Conservation (phyloP, 2,797 vertebrate genomes). For the Botia kubotai region DNA sequence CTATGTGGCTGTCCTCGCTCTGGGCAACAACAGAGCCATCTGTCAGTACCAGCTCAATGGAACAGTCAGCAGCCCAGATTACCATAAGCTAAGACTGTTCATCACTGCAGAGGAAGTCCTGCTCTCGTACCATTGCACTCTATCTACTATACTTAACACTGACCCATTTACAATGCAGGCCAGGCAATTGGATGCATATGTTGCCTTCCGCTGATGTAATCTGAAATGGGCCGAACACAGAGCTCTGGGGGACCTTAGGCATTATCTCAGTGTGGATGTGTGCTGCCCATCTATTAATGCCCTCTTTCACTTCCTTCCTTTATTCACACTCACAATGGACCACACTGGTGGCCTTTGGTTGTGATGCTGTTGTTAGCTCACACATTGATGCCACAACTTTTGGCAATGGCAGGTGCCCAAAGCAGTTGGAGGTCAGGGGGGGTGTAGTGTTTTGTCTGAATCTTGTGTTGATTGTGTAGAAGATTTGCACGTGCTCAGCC, state of each 20-base stretch:
- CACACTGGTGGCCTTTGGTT: constrained; percentile 80
- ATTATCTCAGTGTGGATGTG: constrained; percentile 71
- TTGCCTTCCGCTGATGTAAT: constrained; percentile 61
- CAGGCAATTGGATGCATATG: constrained; percentile 42
- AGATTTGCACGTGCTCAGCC: constrained; percentile 78
- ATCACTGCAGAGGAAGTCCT: constrained; percentile 50
- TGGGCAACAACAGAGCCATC: constrained; percentile 57
- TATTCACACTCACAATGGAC: constrained; percentile 78
- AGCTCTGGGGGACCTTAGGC: constrained; percentile 67
- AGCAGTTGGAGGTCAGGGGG: constrained; percentile 31
- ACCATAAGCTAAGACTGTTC: constrained; percentile 56
- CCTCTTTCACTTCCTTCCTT: constrained; percentile 75
- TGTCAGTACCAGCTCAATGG: constrained; percentile 60
- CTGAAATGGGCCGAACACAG: constrained; percentile 70
- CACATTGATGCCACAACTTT: constrained; percentile 66
- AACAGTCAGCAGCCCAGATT: constrained; percentile 61
- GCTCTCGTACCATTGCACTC: constrained; percentile 42
- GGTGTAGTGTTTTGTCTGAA: constrained; percentile 33
- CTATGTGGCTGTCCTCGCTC: constrained; percentile 51
- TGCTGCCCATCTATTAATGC: constrained; percentile 76
- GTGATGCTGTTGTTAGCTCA: constrained; percentile 66
- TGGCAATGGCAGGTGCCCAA: constrained; percentile 72
- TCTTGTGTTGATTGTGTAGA: constrained; percentile 64
- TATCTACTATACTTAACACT: constrained; percentile 51
- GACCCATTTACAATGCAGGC: constrained; percentile 46